phyloP scores from a whole-genome alignment of 2,113 vertebrate species.

The Calypte anna region DNA sequence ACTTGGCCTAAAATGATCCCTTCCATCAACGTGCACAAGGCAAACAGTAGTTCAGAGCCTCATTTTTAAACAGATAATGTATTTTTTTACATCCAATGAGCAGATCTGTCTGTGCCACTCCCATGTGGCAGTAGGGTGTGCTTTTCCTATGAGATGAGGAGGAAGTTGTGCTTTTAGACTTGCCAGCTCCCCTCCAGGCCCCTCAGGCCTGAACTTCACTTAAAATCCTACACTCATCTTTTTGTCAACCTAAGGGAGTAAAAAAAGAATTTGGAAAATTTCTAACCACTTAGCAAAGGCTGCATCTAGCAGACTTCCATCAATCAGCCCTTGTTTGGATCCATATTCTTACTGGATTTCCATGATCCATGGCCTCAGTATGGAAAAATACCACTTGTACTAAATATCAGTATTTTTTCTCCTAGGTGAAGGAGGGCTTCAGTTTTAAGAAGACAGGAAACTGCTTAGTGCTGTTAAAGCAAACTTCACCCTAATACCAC shows the following conservation, averaged over 20 bases:
- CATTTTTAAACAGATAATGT: background rate
- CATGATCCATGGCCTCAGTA: background rate
- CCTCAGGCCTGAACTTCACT: background rate
- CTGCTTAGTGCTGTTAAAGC: background rate
- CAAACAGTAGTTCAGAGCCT: background rate
- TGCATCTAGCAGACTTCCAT: background rate
- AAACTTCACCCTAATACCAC: background rate
- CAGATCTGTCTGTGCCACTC: background rate
- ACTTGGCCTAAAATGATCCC: background rate
- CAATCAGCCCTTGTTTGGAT: background rate
- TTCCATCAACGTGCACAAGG: background rate
- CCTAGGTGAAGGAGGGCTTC: background rate
- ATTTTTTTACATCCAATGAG: background rate
- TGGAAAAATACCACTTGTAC: background rate
- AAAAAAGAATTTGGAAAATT: background rate
- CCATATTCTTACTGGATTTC: background rate
- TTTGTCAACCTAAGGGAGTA: background rate
- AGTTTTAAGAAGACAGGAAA: background rate
- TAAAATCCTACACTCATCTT: background rate
- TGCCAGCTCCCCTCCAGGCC: background rate
- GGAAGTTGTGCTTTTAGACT: background rate
- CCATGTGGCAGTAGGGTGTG: rapidly evolving
- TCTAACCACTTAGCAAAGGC: background rate
- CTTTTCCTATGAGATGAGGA: background rate
- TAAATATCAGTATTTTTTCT: background rate